Evolutionary conservation across 1,140 invertebrate species (phyloP).

Genomic region (Bombus superbus): DNA sequence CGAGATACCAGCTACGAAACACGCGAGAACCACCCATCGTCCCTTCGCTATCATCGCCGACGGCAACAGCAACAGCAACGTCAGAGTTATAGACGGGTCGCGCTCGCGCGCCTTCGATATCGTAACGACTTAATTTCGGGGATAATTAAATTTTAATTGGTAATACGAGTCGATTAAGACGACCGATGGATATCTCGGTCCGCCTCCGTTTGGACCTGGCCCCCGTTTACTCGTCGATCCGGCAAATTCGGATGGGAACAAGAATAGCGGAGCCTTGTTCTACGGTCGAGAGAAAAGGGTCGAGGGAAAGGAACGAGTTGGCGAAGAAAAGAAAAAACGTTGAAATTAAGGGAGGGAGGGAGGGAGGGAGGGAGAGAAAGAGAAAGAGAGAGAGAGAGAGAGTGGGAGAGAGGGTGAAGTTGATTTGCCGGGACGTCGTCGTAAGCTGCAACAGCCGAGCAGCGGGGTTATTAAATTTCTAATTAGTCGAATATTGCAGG

Average conservation of each 20-base stretch:
- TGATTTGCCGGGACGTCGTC: constrained; percentile 55
- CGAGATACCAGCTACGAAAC: background rate
- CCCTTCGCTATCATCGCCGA: background rate
- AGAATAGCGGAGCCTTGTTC: background rate
- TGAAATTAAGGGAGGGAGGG: background rate
- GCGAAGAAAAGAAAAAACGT: background rate
- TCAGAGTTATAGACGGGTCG: background rate
- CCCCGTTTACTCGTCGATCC: constrained; percentile 6
- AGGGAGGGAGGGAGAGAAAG: background rate
- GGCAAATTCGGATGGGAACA: background rate
- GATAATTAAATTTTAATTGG: constrained; percentile 80
- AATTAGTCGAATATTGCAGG: constrained; percentile 78
- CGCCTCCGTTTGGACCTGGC: constrained; percentile 42
- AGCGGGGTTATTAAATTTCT: constrained; percentile 76
- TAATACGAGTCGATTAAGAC: constrained; percentile 77
- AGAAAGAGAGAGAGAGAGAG: background rate
- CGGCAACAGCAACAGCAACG: background rate
- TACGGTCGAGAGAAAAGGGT: background rate
- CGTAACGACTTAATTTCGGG: constrained; percentile 70
- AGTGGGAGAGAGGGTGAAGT: background rate
- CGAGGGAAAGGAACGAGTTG: background rate
- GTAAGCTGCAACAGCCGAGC: constrained; percentile 64
- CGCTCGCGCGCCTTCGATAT: constrained; percentile 38
- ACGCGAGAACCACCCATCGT: background rate
- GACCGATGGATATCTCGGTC: constrained; percentile 58